A percentile compares a stretch with the other conserved stretches of the same genome.
Conservation (phyloP, 2,888 invertebrate genomes). For the Hedya salicella region DNA sequence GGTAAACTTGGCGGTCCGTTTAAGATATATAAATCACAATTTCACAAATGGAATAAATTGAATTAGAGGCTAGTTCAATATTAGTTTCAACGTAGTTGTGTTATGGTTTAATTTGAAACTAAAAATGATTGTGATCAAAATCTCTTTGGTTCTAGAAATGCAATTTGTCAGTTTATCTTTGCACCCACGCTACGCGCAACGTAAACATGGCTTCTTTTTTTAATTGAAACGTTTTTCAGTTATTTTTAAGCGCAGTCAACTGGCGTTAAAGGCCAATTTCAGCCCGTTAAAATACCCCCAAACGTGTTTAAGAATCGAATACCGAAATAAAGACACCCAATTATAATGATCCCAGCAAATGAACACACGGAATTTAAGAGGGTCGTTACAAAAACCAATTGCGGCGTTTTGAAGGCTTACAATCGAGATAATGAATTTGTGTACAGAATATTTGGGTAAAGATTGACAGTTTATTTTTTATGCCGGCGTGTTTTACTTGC, state of each 20-base stretch:
- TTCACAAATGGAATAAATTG: background rate
- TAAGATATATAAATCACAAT: background rate
- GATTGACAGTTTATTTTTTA: conserved; percentile 19
- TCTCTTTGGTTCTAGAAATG: conserved; percentile 3
- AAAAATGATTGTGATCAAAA: background rate
- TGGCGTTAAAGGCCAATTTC: conserved; percentile 33
- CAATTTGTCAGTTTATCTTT: conserved; percentile 17
- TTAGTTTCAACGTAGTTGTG: background rate
- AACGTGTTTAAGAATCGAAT: conserved; percentile 38
- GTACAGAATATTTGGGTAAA: conserved; percentile 10
- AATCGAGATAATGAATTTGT: conserved; percentile 21
- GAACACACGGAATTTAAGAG: conserved; percentile 37
- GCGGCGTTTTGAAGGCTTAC: conserved; percentile 32
- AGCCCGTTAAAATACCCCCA: conserved; percentile 32
- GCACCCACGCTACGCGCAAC: conserved; percentile 25
- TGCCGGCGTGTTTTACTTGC: background rate
- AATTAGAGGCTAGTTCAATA: background rate
- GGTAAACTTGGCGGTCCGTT: conserved; percentile 25
- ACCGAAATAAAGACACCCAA: conserved; percentile 40
- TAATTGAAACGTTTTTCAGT: conserved; percentile 2
- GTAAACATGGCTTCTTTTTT: background rate
- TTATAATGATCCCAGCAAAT: conserved; percentile 40
- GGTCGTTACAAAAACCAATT: conserved; percentile 32
- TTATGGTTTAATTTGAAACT: conserved; percentile 1
- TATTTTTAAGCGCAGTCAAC: conserved; percentile 4